Percentiles rank a stretch among this genome's conserved stretches.
Evolutionary conservation across 2,888 invertebrate genomes (phyloP).

Genomic region (Metalampra italica): DNA sequence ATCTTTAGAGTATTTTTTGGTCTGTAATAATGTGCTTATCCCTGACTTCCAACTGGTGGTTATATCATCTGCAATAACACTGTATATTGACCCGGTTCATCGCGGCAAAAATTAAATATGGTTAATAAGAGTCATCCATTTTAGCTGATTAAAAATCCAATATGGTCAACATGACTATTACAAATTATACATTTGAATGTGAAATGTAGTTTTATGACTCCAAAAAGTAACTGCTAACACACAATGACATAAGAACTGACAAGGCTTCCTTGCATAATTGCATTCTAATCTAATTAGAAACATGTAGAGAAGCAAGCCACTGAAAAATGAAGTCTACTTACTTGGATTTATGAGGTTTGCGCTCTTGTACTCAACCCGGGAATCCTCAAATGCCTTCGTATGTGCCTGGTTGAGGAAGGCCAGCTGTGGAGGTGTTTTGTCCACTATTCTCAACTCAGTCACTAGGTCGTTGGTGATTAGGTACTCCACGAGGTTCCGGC

Average conservation of each 20-base stretch:
- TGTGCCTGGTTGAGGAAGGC: conserved; percentile 92
- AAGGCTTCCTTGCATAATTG: neutral
- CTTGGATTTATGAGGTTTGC: conserved; percentile 94
- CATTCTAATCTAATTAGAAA: neutral
- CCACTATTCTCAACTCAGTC: conserved; percentile 87
- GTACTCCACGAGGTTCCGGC: conserved; percentile 90
- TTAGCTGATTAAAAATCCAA: too few relatives aligned
- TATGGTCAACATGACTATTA: too few relatives aligned
- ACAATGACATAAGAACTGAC: neutral
- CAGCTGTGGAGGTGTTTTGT: conserved; percentile 95
- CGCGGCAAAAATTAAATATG: too few relatives aligned
- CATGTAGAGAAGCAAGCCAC: too few relatives aligned
- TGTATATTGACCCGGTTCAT: too few relatives aligned
- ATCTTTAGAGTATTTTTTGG: too few relatives aligned
- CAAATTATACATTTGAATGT: too few relatives aligned
- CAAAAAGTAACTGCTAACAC: neutral
- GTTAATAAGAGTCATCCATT: too few relatives aligned
- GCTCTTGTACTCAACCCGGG: conserved; percentile 91
- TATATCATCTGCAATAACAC: too few relatives aligned
- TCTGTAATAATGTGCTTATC: too few relatives aligned
- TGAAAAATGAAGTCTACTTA: conserved; percentile 54
- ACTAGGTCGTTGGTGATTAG: conserved; percentile 87
- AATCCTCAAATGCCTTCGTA: conserved; percentile 83
- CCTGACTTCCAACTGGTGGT: too few relatives aligned
- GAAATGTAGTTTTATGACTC: too few relatives aligned